Evolutionary conservation across 2,113 vertebrate species (phyloP).

Genomic region (Cisticola juncidis): DNA sequence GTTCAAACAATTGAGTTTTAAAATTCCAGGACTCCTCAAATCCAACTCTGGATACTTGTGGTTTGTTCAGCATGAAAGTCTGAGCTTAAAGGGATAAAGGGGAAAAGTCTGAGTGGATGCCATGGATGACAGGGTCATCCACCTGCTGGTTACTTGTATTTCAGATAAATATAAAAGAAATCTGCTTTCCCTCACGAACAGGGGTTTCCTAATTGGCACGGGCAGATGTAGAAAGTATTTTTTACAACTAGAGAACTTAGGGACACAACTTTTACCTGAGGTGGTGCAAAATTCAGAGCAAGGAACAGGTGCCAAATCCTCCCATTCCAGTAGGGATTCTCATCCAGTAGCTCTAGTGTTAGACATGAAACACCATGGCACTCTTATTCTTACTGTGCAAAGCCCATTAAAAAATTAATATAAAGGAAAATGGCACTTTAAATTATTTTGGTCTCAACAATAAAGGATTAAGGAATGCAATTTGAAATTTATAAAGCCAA

Average conservation of each 20-base stretch:
- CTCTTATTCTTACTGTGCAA: background rate
- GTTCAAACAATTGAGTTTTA: background rate
- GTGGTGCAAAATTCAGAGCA: background rate
- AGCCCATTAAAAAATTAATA: background rate
- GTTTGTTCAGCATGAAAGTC: background rate
- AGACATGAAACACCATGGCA: background rate
- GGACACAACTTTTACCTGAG: background rate
- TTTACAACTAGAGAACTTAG: no score
- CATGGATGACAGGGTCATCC: no score
- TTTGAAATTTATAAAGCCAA: background rate
- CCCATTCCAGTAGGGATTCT: background rate
- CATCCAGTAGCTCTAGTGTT: background rate
- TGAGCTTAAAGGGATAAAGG: background rate
- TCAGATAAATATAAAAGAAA: background rate
- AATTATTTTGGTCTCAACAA: background rate
- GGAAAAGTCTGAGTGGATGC: background rate
- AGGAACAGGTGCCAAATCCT: background rate
- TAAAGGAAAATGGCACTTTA: background rate
- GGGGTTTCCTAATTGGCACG: background rate
- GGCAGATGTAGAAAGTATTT: background rate
- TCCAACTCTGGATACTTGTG: background rate
- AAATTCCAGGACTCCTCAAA: background rate
- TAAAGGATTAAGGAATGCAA: background rate
- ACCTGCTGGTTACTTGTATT: rapidly evolving
- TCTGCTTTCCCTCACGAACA: background rate